Base-by-base conservation (phyloP, 2,888 invertebrate species). In the Mantis religiosa region DNA sequence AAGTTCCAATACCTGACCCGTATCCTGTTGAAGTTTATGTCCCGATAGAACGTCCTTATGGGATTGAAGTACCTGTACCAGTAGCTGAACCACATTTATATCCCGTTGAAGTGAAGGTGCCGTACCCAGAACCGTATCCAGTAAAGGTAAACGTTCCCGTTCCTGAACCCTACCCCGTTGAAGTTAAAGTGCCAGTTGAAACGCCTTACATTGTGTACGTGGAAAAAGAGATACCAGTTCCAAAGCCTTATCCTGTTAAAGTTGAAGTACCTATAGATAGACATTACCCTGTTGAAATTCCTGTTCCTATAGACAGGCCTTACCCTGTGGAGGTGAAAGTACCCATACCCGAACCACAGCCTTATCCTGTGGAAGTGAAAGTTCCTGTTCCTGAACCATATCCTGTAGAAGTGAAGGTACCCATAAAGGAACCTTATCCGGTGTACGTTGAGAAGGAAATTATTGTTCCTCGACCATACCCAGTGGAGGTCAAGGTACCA, bases 11-110 rank as follows among this genome's bases (percentile, higher is more conserved):
- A 91, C 94, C 95, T 89, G 28, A 84, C 1, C 88, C 88, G 8
- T 88, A 88, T 27, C 84, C 71, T 81, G 85, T 88, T 20, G 85
- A 91, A 91, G 95, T 96, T 9, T 95, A 96, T 88, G 94, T 95
- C 0, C 95, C 95, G 3, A 95, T 95, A 41, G 96, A 96, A 93
- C 95, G 96, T 93, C 97, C 97, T 89, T 95, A 96, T 93, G 96
- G 97, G 92, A 96, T 97, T 12, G 82, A 96, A 96, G 27, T 95
- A 94, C 14, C 96, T 96, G 34, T 96, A 96, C 92, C 96, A 95
- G 28, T 90, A 2, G 87, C 89, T 81, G 95, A 96, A 0, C 95
- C 95, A 91, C 95, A 95, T 92, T 95, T 95, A 3, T 95, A 95
- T 93, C 94, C 95, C 14, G 28, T 88, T 3, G 28, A 88, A 20